A percentile compares a stretch with the other conserved stretches of the same genome.
These are phyloP conservation scores for Calliphora vomitoria DNA, from an alignment of 2,888 invertebrate genomes.

Conservation along the genomic window DNA sequence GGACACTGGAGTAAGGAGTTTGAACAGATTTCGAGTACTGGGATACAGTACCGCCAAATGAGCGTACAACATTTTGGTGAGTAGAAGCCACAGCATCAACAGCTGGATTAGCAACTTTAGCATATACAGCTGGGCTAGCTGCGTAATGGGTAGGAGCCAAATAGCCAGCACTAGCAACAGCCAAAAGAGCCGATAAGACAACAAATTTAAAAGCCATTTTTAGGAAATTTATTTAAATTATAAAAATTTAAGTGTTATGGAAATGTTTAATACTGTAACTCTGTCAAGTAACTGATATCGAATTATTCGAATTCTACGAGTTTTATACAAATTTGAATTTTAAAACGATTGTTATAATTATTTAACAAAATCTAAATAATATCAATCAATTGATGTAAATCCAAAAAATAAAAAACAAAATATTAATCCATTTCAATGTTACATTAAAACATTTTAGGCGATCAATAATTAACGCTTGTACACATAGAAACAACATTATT, in stretches of 20 bases:
- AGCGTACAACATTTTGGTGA: conserved; percentile 87
- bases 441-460: background rate
- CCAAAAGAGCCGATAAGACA: conserved; percentile 86
- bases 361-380: conserved; percentile 26
- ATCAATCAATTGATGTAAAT: conserved; percentile 39
- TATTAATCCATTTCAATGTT: conserved; percentile 66
- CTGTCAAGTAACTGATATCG: conserved; percentile 50
- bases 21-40: conserved; percentile 87
- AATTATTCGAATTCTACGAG: background rate
- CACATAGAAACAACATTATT: background rate
- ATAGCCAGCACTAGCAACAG: conserved; percentile 87
- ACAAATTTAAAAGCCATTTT: conserved; percentile 85
- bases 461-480: background rate
- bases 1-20: conserved; percentile 87
- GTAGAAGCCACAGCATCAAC: conserved; percentile 84
- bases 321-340: conserved; percentile 61
- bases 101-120: conserved; percentile 81
- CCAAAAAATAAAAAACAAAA: conserved; percentile 4
- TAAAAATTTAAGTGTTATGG: background rate
- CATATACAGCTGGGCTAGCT: conserved; percentile 74
- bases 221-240: background rate
- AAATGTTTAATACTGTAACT: conserved; percentile 30
- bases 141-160: conserved; percentile 83
- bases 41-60: conserved; percentile 86
- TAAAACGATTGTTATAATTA: background rate